Conservation (phyloP, 2,797 vertebrate species). For the Notolabrus celidotus region DNA sequence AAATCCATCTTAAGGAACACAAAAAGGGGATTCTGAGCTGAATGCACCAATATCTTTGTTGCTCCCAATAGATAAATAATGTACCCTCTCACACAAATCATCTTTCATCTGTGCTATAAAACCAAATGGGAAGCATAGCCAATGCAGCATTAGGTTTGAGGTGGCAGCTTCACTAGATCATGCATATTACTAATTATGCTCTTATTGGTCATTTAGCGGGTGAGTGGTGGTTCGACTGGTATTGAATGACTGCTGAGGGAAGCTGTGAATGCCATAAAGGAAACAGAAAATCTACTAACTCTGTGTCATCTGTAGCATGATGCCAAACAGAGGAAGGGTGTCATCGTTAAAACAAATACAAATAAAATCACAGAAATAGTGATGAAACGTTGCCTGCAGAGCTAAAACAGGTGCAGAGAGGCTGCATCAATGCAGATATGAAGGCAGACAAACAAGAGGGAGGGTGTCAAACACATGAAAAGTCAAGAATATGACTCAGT, state of each 20-base stretch:
- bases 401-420: slow-evolving; percentile 46
- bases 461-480: slow-evolving; percentile 24
- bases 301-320: slow-evolving; percentile 46
- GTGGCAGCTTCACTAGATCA: slow-evolving; percentile 56
- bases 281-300: slow-evolving; percentile 56
- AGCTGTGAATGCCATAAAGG: slow-evolving; percentile 58
- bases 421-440: slow-evolving; percentile 66
- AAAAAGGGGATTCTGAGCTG: slow-evolving; percentile 64
- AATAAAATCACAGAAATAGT: slow-evolving; percentile 14
- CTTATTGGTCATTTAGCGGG: slow-evolving; percentile 68
- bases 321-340: slow-evolving; percentile 11
- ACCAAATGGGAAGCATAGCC: slow-evolving; percentile 43
- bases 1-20: slow-evolving; percentile 71
- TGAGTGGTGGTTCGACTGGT: slow-evolving; percentile 66
- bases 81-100: slow-evolving; percentile 59
- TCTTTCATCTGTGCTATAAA: slow-evolving; percentile 59
- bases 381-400: slow-evolving; percentile 43
- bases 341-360: slow-evolving; percentile 6
- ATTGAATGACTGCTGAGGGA: slow-evolving; percentile 61
- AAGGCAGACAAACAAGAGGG: slow-evolving; percentile 29
- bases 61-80: slow-evolving; percentile 71
- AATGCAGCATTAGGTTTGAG: slow-evolving; percentile 31
- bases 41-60: slow-evolving; percentile 66
- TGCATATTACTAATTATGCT: slow-evolving; percentile 66
- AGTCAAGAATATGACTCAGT: neutral